A percentile compares a stretch with the other conserved stretches of the same genome.
Conservation (phyloP, 2,113 vertebrate genomes). For the Apteryx mantelli region DNA sequence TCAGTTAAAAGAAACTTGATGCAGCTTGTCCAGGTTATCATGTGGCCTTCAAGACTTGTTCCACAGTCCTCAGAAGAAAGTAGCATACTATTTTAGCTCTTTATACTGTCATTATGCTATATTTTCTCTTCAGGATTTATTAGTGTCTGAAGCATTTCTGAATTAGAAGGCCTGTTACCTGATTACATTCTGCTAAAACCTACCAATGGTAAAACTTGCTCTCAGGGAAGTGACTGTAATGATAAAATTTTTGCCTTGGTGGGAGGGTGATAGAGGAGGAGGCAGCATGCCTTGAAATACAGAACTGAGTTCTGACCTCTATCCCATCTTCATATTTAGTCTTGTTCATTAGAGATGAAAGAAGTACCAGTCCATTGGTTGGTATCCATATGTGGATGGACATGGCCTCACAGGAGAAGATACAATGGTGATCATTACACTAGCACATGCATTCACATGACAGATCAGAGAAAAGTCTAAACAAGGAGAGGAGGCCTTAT, state of each 20-base stretch:
- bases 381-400: not conserved
- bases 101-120: not conserved
- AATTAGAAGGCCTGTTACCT: not conserved
- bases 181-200: not conserved
- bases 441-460: not conserved
- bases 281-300: not conserved
- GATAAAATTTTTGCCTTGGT: not conserved
- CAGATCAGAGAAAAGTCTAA: not conserved
- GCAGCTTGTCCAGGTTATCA: not conserved
- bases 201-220: accelerated
- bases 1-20: not conserved
- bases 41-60: not conserved
- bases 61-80: not conserved
- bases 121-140: not conserved
- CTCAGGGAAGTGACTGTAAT: not conserved
- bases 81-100: not conserved
- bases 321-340: not conserved
- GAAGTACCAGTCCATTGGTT: not conserved
- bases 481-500: not conserved
- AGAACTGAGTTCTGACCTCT: not conserved
- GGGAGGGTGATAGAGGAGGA: not conserved
- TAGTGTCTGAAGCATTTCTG: not conserved
- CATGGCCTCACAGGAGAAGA: not conserved
- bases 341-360: not conserved
- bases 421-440: not conserved